Percentiles rank a stretch among this genome's conserved stretches.
These are phyloP conservation scores for Melanerpes formicivorus DNA, from an alignment of 2,113 vertebrate species.

Conservation along the genomic window DNA sequence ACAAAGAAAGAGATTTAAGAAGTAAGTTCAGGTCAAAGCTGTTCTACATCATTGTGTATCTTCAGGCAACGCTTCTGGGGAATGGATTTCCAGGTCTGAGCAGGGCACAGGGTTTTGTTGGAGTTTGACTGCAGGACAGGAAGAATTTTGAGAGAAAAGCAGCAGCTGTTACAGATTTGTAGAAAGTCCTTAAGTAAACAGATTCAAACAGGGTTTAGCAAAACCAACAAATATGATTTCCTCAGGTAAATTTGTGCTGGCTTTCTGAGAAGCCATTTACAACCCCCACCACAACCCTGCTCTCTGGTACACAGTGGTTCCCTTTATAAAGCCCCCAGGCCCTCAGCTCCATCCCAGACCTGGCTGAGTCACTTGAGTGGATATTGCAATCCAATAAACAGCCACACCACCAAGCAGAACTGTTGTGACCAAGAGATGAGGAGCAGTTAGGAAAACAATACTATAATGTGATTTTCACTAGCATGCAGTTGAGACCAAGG, in stretches of 20 bases:
- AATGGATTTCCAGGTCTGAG: background rate
- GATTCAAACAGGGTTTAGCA: background rate
- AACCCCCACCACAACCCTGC: background rate
- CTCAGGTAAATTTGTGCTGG: background rate
- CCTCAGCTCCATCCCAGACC: background rate
- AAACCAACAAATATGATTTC: background rate
- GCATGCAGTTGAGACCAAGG: background rate
- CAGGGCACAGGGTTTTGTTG: background rate
- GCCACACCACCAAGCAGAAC: background rate
- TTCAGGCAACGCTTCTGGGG: background rate
- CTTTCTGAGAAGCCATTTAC: background rate
- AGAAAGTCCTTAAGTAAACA: background rate
- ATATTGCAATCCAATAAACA: background rate
- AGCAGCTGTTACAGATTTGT: background rate
- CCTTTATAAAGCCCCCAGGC: background rate
- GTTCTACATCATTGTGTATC: background rate
- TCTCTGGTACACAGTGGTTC: background rate
- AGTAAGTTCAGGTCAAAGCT: slow-evolving; percentile 31
- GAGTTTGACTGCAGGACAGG: background rate
- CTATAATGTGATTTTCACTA: background rate
- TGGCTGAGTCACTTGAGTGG: background rate
- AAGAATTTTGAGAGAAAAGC: background rate
- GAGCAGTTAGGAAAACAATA: background rate
- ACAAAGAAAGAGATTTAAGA: slow-evolving; percentile 71
- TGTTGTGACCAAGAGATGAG: background rate